Evolutionary conservation across 2,113 vertebrate species (phyloP), one percentile per base, ranked within the genome.

Genomic region (Tetraodon nigroviridis): DNA sequence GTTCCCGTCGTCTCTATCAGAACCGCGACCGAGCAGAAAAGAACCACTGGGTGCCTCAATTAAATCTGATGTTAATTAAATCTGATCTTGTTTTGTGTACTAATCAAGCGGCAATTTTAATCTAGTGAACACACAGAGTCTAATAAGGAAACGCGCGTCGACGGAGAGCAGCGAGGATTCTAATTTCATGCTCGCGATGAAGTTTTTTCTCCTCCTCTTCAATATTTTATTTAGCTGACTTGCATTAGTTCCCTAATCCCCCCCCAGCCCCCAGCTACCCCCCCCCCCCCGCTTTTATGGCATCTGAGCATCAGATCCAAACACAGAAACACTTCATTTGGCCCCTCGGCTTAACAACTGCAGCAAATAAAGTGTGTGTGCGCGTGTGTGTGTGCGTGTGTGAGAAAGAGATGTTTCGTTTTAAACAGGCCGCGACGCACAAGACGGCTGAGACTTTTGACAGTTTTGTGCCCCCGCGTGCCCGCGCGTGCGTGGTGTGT

Each of bases 11-110:
- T 84, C 80, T 85, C 81, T 85, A 87, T 86, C 86, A 76, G 84
- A 83, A 81, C 80, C 58, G 75, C 48, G 55, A 61, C 69, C 79
- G 78, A 74, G 78, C 74, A 82, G 51, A 37, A 61, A 78, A 79
- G 80, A 89, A 88, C 88, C 84, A 84, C 85, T 58, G 81, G 75
- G 18, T 11, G 84, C 85, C 86, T 89, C 88, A 90, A 90, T 91
- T 90, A 90, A 90, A 91, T 89, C 86, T 85, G 88, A 90, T 89
- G 87, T 88, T 91, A 91, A 91, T 91, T 91, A 91, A 91, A 91
- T 91, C 89, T 85, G 90, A 91, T 91, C 89, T 89, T 87, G 90
- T 91, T 90, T 91, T 90, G 89, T 90, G 84, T 86, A 81, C 89
- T 90, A 90, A 91, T 89, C 86, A 89, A 91, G 89, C 85, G 81